Evolutionary conservation across 2,797 vertebrate species (phyloP).

Genomic region (Paramormyrops hopkinsi): DNA sequence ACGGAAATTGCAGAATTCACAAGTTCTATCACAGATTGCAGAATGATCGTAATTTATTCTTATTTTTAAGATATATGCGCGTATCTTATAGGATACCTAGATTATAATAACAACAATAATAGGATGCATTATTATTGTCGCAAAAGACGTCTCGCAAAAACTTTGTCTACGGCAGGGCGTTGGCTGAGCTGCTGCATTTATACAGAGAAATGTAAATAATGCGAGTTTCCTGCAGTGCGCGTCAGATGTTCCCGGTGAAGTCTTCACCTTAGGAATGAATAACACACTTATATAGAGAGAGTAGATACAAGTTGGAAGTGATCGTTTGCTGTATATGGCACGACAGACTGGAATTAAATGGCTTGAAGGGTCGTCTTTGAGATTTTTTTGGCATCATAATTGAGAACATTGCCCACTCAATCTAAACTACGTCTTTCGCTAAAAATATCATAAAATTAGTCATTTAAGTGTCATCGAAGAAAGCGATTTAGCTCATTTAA

Average conservation of each 20-base stretch:
- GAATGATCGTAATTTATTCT: not conserved
- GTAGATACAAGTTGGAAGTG: not conserved
- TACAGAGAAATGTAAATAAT: not conserved
- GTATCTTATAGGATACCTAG: not conserved
- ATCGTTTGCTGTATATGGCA: not conserved
- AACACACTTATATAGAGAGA: not conserved
- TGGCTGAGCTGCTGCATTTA: not conserved
- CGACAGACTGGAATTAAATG: not conserved
- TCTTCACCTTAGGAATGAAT: not conserved
- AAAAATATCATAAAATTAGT: not conserved
- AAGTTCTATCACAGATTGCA: not conserved
- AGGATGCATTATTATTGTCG: not conserved
- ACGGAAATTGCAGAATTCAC: not conserved
- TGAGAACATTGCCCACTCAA: not conserved
- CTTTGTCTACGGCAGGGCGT: not conserved
- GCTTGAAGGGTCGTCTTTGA: not conserved
- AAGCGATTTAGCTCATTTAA: not conserved
- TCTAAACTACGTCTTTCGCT: not conserved
- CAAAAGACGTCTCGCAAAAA: not conserved
- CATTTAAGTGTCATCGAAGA: not conserved
- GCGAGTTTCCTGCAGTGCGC: not conserved
- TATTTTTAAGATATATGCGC: not conserved
- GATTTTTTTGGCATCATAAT: not conserved
- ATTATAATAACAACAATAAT: not conserved
- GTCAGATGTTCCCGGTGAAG: not conserved